Base-by-base conservation (phyloP, 2,888 invertebrate species). In the Meta bourneti region DNA sequence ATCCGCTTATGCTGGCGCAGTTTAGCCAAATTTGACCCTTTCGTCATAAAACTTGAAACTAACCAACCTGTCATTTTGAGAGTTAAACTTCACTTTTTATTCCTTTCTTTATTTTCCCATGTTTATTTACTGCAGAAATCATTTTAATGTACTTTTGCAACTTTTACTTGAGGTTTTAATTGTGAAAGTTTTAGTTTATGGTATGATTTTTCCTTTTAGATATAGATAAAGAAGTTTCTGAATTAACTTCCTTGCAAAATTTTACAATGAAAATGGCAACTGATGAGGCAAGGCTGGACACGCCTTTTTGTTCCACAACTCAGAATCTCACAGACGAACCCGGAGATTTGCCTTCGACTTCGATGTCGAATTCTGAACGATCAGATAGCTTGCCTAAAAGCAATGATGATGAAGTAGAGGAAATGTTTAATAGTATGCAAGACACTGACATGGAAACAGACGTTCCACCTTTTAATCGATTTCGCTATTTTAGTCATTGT, bases 401-500 rank as follows among this genome's bases (percentile, higher is more conserved):
- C 19, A 74, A 72, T 11, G 89, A 89, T 16, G 89, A 85, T 54
- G 92, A 92, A 7, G 51, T 16, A 16, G 91, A 92, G 48, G 91
- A 91, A 13, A 84, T 87, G 79, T 83, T 78, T n/a, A 86, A 71
- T 20, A 90, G 79, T 71, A 77, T 82, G 49, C 86, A 79, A 80
- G 93, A 89, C 19, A 54, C 70, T 79, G 92, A 93, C 51, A 70
- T 72, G 20, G 82, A 86, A 7, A 16, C 86, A 34, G 89, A 85
- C 70, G 49, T 89, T 72, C 88, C 86, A 34, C 72, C 95, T 96
- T 74, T 95, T 87, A 92, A 95, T 93, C 95, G 97, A 11, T 95
- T 96, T 93, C 96, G 97, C 52, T 96, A 96, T 94, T 96, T 96
- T 94, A 97, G 97, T 94, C 96, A 97, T 93, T 96, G 96, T 94